phyloP scores from a whole-genome alignment of 2,113 vertebrate species.

The Pleuronectes platessa region DNA sequence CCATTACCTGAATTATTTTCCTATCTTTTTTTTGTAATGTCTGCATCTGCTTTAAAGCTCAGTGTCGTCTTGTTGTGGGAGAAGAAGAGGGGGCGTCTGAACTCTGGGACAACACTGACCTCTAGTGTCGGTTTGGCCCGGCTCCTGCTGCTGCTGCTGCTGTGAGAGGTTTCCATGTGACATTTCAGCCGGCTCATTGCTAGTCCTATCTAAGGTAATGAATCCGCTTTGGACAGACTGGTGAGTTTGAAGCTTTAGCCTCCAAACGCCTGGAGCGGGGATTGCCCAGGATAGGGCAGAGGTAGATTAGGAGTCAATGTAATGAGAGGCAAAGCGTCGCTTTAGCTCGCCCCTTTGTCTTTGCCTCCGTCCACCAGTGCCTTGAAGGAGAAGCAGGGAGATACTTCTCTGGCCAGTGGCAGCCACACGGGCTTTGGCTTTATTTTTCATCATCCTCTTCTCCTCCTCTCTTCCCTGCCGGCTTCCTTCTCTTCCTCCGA shows the following conservation, averaged over 20 bases:
- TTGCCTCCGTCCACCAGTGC: slow-evolving; percentile 57
- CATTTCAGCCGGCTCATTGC: slow-evolving; percentile 70
- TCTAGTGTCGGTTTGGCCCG: slow-evolving; percentile 86
- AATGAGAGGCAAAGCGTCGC: slow-evolving; percentile 75
- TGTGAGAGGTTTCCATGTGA: slow-evolving; percentile 51
- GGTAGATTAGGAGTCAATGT: slow-evolving; percentile 79
- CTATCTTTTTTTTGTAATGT: slow-evolving; percentile 45
- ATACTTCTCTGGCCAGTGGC: slow-evolving; percentile 69
- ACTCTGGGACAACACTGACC: slow-evolving; percentile 94
- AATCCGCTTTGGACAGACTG: slow-evolving; percentile 78
- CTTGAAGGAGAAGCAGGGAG: slow-evolving; percentile 56
- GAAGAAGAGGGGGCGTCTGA: slow-evolving; percentile 48
- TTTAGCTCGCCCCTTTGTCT: slow-evolving; percentile 75
- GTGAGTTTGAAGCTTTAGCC: slow-evolving; percentile 70
- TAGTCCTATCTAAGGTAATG: slow-evolving; percentile 75
- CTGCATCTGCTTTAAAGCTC: slow-evolving; percentile 51
- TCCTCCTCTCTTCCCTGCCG: slow-evolving; percentile 45
- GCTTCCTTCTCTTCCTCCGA: slow-evolving; percentile 41
- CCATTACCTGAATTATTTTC: slow-evolving; percentile 74
- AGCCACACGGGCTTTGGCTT: slow-evolving; percentile 64
- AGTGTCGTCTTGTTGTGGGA: slow-evolving; percentile 23
- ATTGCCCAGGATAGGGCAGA: slow-evolving; percentile 77
- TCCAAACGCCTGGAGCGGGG: slow-evolving; percentile 72
- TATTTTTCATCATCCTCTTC: slow-evolving; percentile 68
- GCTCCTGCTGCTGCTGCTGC: background rate